A percentile compares a stretch with the other conserved stretches of the same genome.
These are phyloP conservation scores for Apis dorsata DNA, from an alignment of 1,140 invertebrate genomes.

Conservation along the genomic window DNA sequence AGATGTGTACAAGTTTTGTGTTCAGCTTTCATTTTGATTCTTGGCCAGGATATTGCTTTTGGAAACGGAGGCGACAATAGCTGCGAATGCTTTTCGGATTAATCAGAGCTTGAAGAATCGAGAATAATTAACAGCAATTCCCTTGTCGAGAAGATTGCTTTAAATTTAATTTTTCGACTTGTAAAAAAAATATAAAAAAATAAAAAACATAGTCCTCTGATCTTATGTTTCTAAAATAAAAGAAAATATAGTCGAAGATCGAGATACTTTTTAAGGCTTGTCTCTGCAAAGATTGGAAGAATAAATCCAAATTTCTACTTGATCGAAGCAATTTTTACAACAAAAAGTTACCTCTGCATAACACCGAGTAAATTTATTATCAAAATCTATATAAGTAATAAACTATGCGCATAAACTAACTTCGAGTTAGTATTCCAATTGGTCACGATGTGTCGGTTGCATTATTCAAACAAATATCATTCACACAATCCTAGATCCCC, in stretches of 20 bases:
- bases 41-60: not conserved
- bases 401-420: not conserved
- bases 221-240: no score
- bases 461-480: not conserved
- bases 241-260: no score
- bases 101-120: not conserved
- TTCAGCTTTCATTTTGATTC: not conserved
- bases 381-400: no score
- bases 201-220: no score
- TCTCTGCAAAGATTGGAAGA: no score
- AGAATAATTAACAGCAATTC: no score
- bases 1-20: not conserved
- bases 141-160: not conserved
- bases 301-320: no score
- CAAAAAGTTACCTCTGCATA: no score
- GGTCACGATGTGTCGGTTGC: not conserved
- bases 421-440: not conserved
- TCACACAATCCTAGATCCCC: conserved; percentile 54
- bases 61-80: not conserved
- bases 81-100: not conserved
- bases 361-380: no score
- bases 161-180: not conserved
- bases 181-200: no score
- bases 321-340: no score
- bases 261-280: no score